Base-by-base conservation (phyloP, 2,113 vertebrate species). In the Psettodes erumei region DNA sequence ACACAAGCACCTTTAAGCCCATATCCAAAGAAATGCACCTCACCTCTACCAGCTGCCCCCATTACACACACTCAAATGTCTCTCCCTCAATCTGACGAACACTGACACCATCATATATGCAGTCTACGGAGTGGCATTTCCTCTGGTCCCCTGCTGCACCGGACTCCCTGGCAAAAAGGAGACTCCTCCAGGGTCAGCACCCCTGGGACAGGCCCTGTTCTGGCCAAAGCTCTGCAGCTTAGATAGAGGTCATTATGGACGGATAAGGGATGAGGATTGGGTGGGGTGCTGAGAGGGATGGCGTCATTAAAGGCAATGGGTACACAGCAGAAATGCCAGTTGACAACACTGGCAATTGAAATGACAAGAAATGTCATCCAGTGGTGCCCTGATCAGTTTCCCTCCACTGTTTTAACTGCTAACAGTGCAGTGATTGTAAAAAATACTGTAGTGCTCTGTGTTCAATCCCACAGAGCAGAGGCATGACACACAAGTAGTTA, bases 301-400 rank as follows among this genome's bases (percentile, higher is more conserved):
- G 64, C 43, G 73, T 37, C 66, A 75, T 54, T 77, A 79, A 77
- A 79, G 32, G 69, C 79, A 84, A 79, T 67, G 58, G 38, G 28
- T 53, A 51, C 33, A 43, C 23, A 32, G 50, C 25, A 55, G 65
- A 90, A 86, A 89, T 88, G 85, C 79, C 83, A 89, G 63, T 56
- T 66, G 79, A 86, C 55, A 79, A 85, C 35, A 65, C 18, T 71
- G 56, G 42, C 33, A 68, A 85, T 79, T 69, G 38, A 84, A 84
- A 82, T 54, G 40, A 89, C 62, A 67, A 77, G 74, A 86, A 92
- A 91, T 88, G 83, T 84, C 89, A 81, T 25, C 56, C 37, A 63
- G 42, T 3, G 18, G 55, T 8, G 2, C 33, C 40, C 47, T 16
- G 2, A 58, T 63, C 53, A 53, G 32, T 21, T 59, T 69, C 18